Evolutionary conservation across 2,113 vertebrate genomes (phyloP).

Genomic region (Alces alces): DNA sequence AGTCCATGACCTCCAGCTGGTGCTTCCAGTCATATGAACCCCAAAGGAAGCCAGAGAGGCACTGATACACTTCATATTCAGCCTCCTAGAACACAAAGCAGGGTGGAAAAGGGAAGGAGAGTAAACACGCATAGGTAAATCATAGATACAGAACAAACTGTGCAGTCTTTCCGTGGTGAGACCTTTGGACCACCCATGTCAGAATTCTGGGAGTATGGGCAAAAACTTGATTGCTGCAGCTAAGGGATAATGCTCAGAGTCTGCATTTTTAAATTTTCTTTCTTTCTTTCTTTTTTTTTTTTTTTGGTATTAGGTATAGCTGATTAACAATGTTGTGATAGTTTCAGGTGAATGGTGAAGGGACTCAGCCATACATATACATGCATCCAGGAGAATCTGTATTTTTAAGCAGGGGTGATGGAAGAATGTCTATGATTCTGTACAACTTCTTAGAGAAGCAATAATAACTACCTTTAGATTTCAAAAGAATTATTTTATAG

Average conservation of each 20-base stretch:
- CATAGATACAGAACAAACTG: background rate
- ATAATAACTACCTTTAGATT: background rate
- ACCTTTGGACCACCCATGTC: background rate
- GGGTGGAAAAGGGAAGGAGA: background rate
- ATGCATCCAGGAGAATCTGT: background rate
- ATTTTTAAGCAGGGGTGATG: background rate
- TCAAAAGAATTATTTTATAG: background rate
- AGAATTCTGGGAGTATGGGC: background rate
- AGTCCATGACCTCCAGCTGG: background rate
- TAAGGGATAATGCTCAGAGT: background rate
- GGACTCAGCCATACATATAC: background rate
- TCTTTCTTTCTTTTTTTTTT: background rate
- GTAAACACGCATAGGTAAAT: background rate
- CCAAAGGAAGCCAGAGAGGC: background rate
- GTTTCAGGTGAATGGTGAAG: background rate
- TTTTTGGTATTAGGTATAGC: background rate
- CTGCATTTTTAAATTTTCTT: background rate
- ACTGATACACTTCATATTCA: background rate
- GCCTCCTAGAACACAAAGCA: background rate
- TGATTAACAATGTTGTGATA: background rate
- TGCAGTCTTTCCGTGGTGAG: background rate
- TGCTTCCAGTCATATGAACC: background rate
- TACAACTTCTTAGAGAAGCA: background rate
- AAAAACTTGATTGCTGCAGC: background rate
- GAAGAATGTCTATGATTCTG: background rate